Evolutionary conservation across 2,888 invertebrate genomes (phyloP).

Genomic region (Pristionchus arcanus): DNA sequence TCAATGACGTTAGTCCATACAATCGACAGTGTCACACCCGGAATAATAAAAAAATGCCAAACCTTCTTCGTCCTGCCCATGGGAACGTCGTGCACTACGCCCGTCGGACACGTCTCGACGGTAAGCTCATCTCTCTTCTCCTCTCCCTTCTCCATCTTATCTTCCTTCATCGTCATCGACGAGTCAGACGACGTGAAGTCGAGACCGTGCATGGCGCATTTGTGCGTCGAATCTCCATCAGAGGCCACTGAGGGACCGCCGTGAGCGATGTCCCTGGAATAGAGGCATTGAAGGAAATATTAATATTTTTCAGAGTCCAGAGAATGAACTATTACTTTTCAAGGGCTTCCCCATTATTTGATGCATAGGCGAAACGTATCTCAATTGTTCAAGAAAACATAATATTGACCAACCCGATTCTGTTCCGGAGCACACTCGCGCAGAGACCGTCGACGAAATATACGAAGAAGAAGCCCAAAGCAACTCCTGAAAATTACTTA

Average conservation of each 20-base stretch:
- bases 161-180: no score
- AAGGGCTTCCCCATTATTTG: neutral
- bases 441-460: slow-evolving; percentile 71
- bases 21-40: no score
- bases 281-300: neutral
- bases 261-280: slow-evolving; percentile 10
- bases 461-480: slow-evolving; percentile 72
- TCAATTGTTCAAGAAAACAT: no score
- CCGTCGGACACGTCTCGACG: slow-evolving; percentile 4
- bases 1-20: no score
- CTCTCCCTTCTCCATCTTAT: no score
- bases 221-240: neutral
- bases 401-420: slow-evolving; percentile 35
- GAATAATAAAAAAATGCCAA: no score
- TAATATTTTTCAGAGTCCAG: neutral
- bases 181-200: neutral
- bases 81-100: neutral
- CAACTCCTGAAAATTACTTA: slow-evolving; percentile 54
- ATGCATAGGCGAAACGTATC: neutral
- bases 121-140: neutral
- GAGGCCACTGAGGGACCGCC: slow-evolving; percentile 28
- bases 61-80: neutral
- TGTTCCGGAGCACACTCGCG: slow-evolving; percentile 41
- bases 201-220: slow-evolving; percentile 38
- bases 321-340: neutral